Base-by-base conservation (phyloP, 2,113 vertebrate genomes). In the Bufo gargarizans region DNA sequence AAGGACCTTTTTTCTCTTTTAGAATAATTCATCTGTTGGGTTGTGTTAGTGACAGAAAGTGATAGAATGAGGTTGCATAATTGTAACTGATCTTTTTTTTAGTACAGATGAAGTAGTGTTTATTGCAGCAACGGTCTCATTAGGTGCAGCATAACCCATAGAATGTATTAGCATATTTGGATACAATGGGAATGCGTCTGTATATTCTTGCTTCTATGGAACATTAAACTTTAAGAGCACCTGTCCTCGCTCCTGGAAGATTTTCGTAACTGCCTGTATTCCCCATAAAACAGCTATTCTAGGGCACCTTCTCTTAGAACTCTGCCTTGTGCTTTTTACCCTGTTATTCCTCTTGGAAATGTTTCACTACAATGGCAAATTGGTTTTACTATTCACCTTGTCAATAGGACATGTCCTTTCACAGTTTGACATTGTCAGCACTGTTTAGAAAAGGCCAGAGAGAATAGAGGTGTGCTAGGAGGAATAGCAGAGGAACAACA, bases 1-100 rank as follows among this genome's bases (percentile, higher is more conserved):
- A 79, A 69, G n/a, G 45, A 43, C 49, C 77, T 69, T 86, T 80
- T 87, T 49, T 86, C 56, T 63, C 50, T 87, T 87, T 53, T 82
- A 49, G 14, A 82, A 82, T 82, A 82, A 49, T 63, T 56, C 78
- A 81, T 81, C 78, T 59, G 47, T 43, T 81, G 33, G 56, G 22
- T 81, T 19, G 58, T 81, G 78, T 58, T 81, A 10, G 11, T 58
- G 77, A n/a, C 77, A 56, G 72, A 50, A 19, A 76, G 43, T 59
- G 16, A 19, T 17, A 61, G 13, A 45, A 14, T 61, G n/a, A 45
- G 33, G 56, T 59, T 61, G 78, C 56, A 61, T 81, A 81, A 81
- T 81, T 61, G 55, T 43, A 58, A 45, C 3, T 81, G 33, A 58
- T 45, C 7, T 16, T 53, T 33, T 33, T 59, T 59, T 43, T 59